phyloP scores from a whole-genome alignment of 2,888 invertebrate genomes.

The Galeruca laticollis region DNA sequence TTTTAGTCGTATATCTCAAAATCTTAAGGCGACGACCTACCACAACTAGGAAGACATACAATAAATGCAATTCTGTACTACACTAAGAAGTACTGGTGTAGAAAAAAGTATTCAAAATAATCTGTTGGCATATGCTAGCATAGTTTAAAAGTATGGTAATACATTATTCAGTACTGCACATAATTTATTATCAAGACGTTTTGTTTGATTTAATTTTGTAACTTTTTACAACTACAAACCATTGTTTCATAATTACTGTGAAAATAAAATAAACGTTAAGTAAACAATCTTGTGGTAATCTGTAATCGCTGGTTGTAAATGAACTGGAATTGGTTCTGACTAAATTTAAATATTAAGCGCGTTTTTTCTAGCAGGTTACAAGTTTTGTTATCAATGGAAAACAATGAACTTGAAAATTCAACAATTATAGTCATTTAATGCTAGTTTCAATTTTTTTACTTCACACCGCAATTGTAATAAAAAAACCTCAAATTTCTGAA shows the following conservation, averaged over 20 bases:
- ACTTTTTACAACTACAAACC: not conserved
- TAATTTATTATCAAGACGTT: not conserved
- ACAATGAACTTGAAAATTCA: not conserved
- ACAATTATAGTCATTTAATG: not conserved
- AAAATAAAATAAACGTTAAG: not conserved
- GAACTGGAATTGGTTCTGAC: not conserved
- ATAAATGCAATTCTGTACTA: too few relatives aligned
- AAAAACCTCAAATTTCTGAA: too few relatives aligned
- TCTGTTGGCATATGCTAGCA: too few relatives aligned
- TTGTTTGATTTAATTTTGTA: not conserved
- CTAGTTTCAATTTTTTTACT: not conserved
- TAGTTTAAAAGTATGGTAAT: not conserved
- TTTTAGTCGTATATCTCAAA: too few relatives aligned
- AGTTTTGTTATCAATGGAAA: not conserved
- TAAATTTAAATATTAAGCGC: not conserved
- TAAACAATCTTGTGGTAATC: not conserved
- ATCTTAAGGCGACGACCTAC: too few relatives aligned
- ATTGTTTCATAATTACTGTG: conserved; percentile 2
- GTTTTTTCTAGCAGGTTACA: not conserved
- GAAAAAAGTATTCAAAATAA: too few relatives aligned
- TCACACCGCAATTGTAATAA: not conserved
- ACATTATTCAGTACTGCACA: not conserved
- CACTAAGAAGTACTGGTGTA: too few relatives aligned
- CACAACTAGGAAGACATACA: too few relatives aligned
- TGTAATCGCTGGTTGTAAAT: not conserved